Evolutionary conservation across 1,140 invertebrate genomes (phyloP), one percentile per base, ranked within the genome.

Genomic region (Zaprionus tsacasi): DNA sequence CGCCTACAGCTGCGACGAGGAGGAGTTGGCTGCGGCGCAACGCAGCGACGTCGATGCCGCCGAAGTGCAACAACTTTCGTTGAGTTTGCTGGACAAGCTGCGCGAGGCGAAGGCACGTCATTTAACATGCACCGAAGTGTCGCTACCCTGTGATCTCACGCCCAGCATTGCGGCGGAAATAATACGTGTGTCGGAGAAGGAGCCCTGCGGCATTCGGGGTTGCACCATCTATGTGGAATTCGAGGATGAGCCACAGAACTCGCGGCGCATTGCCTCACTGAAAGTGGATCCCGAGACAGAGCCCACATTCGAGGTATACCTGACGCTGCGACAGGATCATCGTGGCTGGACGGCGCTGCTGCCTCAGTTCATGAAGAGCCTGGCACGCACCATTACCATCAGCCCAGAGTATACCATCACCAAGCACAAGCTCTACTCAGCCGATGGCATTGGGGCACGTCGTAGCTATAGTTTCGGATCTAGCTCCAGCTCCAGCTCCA

Each of bases 311-410:
- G 96, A 98, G 93, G 94, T 97, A 40, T 96, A 96, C 89, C 93
- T 97, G 21, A 97, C 96, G n/a, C 94, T 98, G 38, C 96, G 96
- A 85, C 96, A 97, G 92, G 96, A 96, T 81, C 94, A 87, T 68
- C 95, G 95, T 67, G 95, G 96, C 73, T 98, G 97, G 97, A 96
- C 96, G 71, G 96, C 95, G 57, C 93, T 97, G 76, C 93, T 97
- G 93, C 96, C 96, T 88, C 96, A 97, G 91, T 97, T 97, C 93
- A 94, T 97, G 93, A 97, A 97, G 96, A 97, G 93, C 95, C 95
- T 95, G 69, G 82, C 82, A 40, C 86, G 96, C 81, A 96, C 96
- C 64, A 96, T 97, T 81, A 96, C 97, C 92, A 96, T 98, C 92
- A 96, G 96, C 93, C 95, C 96, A 67, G 95, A 95, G 86, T 98